phyloP scores from a whole-genome alignment of 2,888 invertebrate genomes.

The Drosophila villosipedis region DNA sequence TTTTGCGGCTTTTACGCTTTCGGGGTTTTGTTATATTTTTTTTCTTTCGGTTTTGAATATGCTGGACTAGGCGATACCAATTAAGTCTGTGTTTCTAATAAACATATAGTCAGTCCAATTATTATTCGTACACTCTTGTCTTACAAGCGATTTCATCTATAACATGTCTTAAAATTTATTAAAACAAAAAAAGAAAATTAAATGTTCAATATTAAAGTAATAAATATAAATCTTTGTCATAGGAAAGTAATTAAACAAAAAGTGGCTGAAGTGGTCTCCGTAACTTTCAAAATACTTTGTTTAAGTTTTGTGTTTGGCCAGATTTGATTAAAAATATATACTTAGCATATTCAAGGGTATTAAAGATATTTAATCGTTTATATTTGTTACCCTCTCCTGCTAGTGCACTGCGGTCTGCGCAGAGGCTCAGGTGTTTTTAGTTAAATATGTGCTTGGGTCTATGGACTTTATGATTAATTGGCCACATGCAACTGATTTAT shows the following conservation, averaged over 20 bases:
- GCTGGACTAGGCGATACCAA: constrained; percentile 12
- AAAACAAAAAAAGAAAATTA: accelerated
- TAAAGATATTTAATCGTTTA: background rate
- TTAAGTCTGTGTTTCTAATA: background rate
- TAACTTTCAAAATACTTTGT: background rate
- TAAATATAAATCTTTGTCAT: too few species aligned
- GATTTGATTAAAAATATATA: background rate
- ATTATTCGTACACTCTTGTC: background rate
- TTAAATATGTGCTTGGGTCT: constrained; percentile 26
- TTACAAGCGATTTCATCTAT: background rate
- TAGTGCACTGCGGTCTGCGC: constrained; percentile 1
- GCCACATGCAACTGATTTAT: constrained; percentile 66
- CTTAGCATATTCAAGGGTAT: background rate
- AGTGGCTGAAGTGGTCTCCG: too few species aligned
- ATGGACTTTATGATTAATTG: constrained; percentile 66
- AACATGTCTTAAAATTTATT: background rate
- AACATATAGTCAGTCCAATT: background rate
- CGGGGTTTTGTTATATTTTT: constrained; percentile 24
- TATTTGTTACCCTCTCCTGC: background rate
- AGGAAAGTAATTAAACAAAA: background rate
- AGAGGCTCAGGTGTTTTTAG: constrained; percentile 60
- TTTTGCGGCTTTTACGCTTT: constrained; percentile 73
- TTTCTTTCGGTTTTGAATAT: background rate
- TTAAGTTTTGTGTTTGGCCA: background rate
- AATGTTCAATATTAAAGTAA: background rate